phyloP scores from a whole-genome alignment of 30 jellyfish, hydroid and myxozoan genomes.

The Pseudorhiza aurosa region DNA sequence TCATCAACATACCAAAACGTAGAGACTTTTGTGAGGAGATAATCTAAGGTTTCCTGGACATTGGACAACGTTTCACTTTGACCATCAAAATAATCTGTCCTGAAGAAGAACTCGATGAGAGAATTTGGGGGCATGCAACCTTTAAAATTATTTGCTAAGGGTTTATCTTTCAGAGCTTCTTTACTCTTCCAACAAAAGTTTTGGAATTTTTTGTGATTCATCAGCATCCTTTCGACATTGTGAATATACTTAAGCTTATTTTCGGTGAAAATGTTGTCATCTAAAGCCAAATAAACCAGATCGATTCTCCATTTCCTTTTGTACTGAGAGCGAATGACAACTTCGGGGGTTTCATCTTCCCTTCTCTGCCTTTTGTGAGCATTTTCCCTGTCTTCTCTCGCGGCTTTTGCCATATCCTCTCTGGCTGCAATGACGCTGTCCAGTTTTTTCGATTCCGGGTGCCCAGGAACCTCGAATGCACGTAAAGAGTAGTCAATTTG shows the following conservation, averaged over 20 bases:
- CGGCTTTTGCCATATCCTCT: slow-evolving; percentile 34
- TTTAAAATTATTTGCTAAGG: slow-evolving; percentile 4
- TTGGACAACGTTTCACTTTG: slow-evolving; percentile 45
- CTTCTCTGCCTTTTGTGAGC: background rate
- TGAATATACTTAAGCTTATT: slow-evolving; percentile 60
- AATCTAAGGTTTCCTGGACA: slow-evolving; percentile 48
- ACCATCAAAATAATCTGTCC: slow-evolving; percentile 71
- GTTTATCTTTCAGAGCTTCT: slow-evolving; percentile 32
- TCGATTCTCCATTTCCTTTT: slow-evolving; percentile 69
- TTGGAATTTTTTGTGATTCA: slow-evolving; percentile 46
- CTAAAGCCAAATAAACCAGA: slow-evolving; percentile 55
- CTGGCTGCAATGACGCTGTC: slow-evolving; percentile 66
- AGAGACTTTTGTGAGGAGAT: slow-evolving; percentile 48
- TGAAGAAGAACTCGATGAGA: slow-evolving; percentile 47
- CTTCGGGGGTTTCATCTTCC: slow-evolving; percentile 47
- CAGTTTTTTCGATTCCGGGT: slow-evolving; percentile 37
- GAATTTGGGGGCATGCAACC: slow-evolving; percentile 85
- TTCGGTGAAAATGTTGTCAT: slow-evolving; percentile 58
- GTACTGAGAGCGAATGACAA: slow-evolving; percentile 42
- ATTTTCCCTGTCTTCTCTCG: slow-evolving; percentile 29
- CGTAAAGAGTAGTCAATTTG: slow-evolving; percentile 67
- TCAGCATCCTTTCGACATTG: slow-evolving; percentile 41
- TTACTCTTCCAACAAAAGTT: slow-evolving; percentile 70
- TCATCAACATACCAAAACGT: slow-evolving; percentile 80
- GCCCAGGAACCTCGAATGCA: slow-evolving; percentile 75